Conservation (phyloP, 2,113 vertebrate species). For the Myrmecobius fasciatus region DNA sequence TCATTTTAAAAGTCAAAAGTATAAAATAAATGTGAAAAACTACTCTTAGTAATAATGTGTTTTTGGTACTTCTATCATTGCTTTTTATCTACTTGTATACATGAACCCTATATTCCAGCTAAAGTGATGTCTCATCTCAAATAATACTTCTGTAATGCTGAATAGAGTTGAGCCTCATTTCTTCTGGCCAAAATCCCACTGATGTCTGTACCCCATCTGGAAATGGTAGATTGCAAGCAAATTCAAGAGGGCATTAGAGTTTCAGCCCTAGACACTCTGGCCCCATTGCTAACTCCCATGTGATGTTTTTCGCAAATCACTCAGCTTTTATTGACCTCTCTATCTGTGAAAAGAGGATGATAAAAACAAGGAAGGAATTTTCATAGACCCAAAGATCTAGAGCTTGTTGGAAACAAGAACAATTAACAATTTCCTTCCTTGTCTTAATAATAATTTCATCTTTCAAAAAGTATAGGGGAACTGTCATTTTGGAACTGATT, state of each 20-base stretch:
- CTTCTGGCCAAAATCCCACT: neutral
- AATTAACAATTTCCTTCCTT: neutral
- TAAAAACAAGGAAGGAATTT: neutral
- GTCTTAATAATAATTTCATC: slow-evolving; percentile 2
- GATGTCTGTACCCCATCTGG: neutral
- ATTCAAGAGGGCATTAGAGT: neutral
- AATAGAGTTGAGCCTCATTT: neutral
- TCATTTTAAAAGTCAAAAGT: neutral
- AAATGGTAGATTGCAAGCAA: neutral
- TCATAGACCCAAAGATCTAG: neutral
- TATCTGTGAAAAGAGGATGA: neutral
- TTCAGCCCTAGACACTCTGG: neutral
- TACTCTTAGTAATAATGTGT: neutral
- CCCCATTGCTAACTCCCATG: neutral
- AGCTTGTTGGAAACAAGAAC: neutral
- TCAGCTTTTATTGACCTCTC: neutral
- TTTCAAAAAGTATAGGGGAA: neutral
- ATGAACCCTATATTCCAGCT: neutral
- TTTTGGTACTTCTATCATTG: neutral
- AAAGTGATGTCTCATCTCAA: neutral
- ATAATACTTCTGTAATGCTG: neutral
- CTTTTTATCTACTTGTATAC: neutral
- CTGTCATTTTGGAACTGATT: neutral
- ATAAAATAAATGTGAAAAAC: neutral
- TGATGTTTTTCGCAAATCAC: neutral